A percentile compares a stretch with the other conserved stretches of the same genome.
phyloP scores from a whole-genome alignment of 1,140 invertebrate species.

The Palaemon carinicauda region DNA sequence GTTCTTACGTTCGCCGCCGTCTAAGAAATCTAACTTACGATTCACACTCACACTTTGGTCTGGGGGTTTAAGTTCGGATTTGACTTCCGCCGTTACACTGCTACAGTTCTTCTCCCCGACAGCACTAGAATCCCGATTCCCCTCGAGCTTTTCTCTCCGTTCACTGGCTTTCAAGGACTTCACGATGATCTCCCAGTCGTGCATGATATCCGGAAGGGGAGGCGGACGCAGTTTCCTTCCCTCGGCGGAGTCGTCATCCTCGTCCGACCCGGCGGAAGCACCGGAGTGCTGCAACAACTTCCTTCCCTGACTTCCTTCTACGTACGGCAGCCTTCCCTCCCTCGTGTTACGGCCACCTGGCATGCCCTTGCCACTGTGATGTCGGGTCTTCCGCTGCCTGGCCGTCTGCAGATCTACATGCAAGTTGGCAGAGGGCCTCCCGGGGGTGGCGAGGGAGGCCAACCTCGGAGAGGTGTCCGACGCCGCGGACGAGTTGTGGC shows the following conservation, averaged over 20 bases:
- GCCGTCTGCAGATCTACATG: slow-evolving; percentile 14
- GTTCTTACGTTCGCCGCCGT: neutral
- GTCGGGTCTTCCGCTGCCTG: slow-evolving; percentile 25
- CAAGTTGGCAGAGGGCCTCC: slow-evolving; percentile 14
- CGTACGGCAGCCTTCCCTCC: slow-evolving; percentile 12
- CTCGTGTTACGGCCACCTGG: neutral
- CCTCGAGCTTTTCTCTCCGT: slow-evolving; percentile 38
- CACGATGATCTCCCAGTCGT: slow-evolving; percentile 49
- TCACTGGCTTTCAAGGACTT: slow-evolving; percentile 46
- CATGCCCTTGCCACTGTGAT: slow-evolving; percentile 36
- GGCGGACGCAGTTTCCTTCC: slow-evolving; percentile 1
- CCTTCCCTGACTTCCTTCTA: slow-evolving; percentile 21
- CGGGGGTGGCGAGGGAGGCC: slow-evolving; percentile 26
- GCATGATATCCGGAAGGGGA: slow-evolving; percentile 42
- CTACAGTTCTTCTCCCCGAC: slow-evolving; percentile 3
- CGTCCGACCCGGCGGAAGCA: slow-evolving; percentile 13
- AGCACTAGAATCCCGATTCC: neutral
- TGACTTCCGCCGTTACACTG: neutral
- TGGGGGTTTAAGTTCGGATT: slow-evolving; percentile 2
- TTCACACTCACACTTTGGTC: neutral
- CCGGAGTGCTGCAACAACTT: neutral
- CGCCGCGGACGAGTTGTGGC: neutral
- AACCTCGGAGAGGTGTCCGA: slow-evolving; percentile 2
- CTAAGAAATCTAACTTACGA: slow-evolving; percentile 32
- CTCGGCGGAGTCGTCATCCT: slow-evolving; percentile 19